phyloP scores from a whole-genome alignment of 2,888 invertebrate species.

The Standfussiana lucernea region DNA sequence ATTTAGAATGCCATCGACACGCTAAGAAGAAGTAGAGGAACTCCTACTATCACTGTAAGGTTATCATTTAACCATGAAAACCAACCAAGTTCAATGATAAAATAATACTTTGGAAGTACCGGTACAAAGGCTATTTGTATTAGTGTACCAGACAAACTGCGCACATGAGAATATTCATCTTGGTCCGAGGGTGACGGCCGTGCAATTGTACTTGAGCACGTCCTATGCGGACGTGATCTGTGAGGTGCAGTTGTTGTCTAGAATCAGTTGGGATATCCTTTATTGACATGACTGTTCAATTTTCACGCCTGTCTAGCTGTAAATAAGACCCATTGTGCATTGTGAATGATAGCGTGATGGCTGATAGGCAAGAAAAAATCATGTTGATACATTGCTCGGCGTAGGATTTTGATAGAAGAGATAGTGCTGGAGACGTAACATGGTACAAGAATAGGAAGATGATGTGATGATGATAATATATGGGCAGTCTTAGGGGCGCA shows the following conservation, averaged over 20 bases:
- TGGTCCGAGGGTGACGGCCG: background rate
- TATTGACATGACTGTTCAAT: too few species aligned
- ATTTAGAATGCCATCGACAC: too few species aligned
- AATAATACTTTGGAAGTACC: background rate
- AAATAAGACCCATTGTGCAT: background rate
- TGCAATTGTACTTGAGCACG: background rate
- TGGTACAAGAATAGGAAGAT: too few species aligned
- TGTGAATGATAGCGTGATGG: background rate
- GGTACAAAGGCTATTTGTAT: background rate
- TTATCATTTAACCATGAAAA: background rate
- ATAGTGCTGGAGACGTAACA: too few species aligned
- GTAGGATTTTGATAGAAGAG: too few species aligned
- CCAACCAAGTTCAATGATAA: conserved; percentile 11
- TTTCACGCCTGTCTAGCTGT: too few species aligned
- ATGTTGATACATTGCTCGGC: too few species aligned
- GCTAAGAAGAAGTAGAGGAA: background rate
- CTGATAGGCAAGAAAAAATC: background rate
- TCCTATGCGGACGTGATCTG: conserved; percentile 4
- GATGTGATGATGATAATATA: too few species aligned
- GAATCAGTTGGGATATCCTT: background rate
- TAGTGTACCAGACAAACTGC: background rate
- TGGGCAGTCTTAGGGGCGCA: too few species aligned
- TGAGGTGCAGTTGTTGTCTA: background rate
- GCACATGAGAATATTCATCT: background rate
- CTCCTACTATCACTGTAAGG: background rate